A percentile compares a stretch with the other conserved stretches of the same genome.
Conservation (phyloP, 2,888 invertebrate species). For the Yponomeuta sedellus region DNA sequence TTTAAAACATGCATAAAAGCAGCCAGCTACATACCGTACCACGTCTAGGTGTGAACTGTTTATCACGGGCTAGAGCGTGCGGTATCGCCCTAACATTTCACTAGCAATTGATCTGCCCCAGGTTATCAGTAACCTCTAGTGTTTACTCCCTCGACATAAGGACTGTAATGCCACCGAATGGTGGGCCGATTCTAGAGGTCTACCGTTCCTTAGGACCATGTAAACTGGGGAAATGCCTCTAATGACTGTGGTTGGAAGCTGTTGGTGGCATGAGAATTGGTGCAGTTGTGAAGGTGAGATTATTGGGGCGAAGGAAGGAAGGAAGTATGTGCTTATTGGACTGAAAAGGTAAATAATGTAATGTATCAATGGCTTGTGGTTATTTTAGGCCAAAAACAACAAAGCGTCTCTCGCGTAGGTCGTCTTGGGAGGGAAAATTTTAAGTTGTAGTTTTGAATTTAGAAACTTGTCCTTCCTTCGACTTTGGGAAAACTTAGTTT, state of each 20-base stretch:
- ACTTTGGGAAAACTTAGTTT: too few species aligned
- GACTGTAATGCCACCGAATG: neutral
- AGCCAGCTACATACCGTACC: conserved; percentile 12
- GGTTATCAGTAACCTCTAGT: neutral
- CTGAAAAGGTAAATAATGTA: too few species aligned
- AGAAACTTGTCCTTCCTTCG: too few species aligned
- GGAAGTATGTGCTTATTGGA: neutral
- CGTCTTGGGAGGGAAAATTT: too few species aligned
- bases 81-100: conserved; percentile 15
- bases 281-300: neutral
- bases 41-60: conserved; percentile 19
- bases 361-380: too few species aligned
- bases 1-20: too few species aligned
- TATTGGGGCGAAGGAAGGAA: neutral
- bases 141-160: neutral
- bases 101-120: conserved; percentile 5
- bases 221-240: neutral
- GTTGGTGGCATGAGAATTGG: neutral
- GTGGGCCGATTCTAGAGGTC: neutral
- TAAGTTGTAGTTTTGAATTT: too few species aligned
- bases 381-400: too few species aligned
- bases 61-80: conserved; percentile 16
- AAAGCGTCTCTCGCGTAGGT: too few species aligned
- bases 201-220: neutral
- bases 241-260: neutral